phyloP scores from a whole-genome alignment of 2,888 invertebrate genomes.

The Troides oblongomaculatus region DNA sequence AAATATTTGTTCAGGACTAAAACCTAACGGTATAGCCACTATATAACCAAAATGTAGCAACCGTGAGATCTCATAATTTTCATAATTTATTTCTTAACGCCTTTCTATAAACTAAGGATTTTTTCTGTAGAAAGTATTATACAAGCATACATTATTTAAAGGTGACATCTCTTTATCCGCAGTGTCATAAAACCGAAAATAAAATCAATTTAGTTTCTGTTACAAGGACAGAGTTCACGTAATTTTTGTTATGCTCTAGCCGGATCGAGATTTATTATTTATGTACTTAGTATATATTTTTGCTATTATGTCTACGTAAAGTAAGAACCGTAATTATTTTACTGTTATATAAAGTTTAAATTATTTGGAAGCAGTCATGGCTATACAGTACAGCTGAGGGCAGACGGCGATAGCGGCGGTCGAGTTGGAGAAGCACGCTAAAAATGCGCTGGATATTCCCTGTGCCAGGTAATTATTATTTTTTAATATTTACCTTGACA shows the following conservation, averaged over 20 bases:
- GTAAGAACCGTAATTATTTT: background rate
- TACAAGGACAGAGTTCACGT: conserved; percentile 26
- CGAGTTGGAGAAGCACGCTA: conserved; percentile 25
- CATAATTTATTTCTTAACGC: background rate
- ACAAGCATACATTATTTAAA: background rate
- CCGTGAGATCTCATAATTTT: background rate
- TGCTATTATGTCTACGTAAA: background rate
- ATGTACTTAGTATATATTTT: background rate
- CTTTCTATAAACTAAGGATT: background rate
- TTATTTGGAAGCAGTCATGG: conserved; percentile 24
- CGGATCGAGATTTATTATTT: background rate
- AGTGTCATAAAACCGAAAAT: conserved; percentile 20
- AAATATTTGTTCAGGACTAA: background rate
- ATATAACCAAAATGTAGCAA: background rate
- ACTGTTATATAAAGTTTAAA: background rate
- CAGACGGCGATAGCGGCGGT: conserved; percentile 25
- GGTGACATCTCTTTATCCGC: background rate
- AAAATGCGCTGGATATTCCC: conserved; percentile 32
- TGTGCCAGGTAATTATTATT: conserved; percentile 24
- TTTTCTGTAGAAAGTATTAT: background rate
- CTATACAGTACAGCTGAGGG: conserved; percentile 27
- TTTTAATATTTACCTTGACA: conserved; percentile 1
- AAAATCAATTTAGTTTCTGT: conserved; percentile 25
- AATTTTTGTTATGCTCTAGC: conserved; percentile 13
- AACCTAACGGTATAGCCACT: background rate